A percentile compares a stretch with the other conserved stretches of the same genome.
Evolutionary conservation across 2,113 vertebrate species (phyloP).

Genomic region (Ctenodactylus gundi): DNA sequence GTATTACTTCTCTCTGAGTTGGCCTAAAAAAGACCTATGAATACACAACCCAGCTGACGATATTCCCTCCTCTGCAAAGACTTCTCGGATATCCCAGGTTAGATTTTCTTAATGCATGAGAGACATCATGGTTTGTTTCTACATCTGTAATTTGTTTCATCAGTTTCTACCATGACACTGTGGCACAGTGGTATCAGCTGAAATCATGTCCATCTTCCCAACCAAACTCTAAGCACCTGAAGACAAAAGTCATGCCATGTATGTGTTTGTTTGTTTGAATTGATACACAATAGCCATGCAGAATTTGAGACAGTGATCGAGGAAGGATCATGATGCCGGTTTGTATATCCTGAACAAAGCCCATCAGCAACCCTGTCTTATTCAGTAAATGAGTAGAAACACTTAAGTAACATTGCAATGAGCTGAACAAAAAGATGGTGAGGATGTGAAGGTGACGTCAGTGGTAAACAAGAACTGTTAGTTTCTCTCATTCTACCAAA

Average conservation of each 20-base stretch:
- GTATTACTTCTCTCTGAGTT: not conserved
- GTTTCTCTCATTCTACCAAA: not conserved
- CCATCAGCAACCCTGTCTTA: not conserved
- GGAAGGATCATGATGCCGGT: not conserved
- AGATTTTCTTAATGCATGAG: no score
- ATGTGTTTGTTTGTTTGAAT: not conserved
- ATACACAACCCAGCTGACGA: not conserved
- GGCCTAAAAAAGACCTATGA: not conserved
- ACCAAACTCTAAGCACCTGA: not conserved
- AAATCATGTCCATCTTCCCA: not conserved
- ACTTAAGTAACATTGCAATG: not conserved
- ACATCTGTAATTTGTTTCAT: not conserved
- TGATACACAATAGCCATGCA: no score
- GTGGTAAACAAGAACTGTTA: not conserved
- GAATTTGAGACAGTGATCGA: not conserved
- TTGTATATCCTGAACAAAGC: not conserved
- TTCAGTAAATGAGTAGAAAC: not conserved
- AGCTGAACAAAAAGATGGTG: not conserved
- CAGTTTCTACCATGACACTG: not conserved
- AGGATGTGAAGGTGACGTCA: not conserved
- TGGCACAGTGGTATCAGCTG: rapidly evolving
- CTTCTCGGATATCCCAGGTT: not conserved
- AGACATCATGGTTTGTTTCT: not conserved
- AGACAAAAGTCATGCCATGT: not conserved
- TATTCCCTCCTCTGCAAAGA: not conserved